These are phyloP conservation scores for Iphiclides podalirius DNA, from an alignment of 2,888 invertebrate species.

Conservation along the genomic window DNA sequence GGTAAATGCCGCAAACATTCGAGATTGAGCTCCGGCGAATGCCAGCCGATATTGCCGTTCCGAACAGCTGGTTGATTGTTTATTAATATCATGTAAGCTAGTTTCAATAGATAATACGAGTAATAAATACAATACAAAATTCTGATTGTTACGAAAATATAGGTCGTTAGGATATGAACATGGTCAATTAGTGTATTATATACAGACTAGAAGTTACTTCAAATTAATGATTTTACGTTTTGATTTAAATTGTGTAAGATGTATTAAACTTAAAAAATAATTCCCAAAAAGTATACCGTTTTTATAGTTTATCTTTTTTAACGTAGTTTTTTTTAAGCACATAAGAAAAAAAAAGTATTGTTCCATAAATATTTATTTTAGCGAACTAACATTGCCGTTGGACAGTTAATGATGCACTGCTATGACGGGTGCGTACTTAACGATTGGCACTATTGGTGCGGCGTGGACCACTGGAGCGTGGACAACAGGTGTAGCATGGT, in stretches of 20 bases:
- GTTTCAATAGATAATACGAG: background rate
- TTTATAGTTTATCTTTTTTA: too few relatives aligned
- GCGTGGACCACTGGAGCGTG: conserved; percentile 39
- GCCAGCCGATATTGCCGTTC: background rate
- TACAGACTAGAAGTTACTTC: too few relatives aligned
- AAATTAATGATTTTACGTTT: too few relatives aligned
- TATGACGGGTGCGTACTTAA: conserved; percentile 54
- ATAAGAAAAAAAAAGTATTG: background rate
- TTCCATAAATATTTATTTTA: conserved; percentile 19
- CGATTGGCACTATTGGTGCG: conserved; percentile 50
- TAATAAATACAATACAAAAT: too few relatives aligned
- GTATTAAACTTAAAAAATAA: too few relatives aligned
- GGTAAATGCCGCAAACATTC: conserved; percentile 16
- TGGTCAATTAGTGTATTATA: background rate
- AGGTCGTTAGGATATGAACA: too few relatives aligned
- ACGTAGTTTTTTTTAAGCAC: too few relatives aligned
- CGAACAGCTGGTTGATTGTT: background rate
- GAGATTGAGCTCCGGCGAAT: conserved; percentile 6
- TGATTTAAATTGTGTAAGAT: too few relatives aligned
- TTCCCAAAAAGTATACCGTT: too few relatives aligned
- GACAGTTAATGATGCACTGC: conserved; percentile 55
- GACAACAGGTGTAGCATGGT: conserved; percentile 51
- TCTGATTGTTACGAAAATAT: too few relatives aligned
- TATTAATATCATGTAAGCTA: background rate
- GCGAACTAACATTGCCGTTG: background rate